These are phyloP conservation scores for Monoplex corrugatus DNA, from an alignment of 2,888 invertebrate genomes.

Conservation along the genomic window DNA sequence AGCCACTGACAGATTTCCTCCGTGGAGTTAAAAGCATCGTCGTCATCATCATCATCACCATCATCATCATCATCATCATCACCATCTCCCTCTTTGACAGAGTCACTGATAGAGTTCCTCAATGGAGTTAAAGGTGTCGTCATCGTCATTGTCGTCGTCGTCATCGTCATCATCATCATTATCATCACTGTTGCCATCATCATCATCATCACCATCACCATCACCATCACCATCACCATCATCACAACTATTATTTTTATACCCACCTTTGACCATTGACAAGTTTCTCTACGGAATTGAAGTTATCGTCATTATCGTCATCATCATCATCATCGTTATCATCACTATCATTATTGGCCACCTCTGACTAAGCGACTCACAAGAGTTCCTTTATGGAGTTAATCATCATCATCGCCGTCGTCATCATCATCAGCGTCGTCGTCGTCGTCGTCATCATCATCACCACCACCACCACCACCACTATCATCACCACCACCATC, in stretches of 20 bases:
- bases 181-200: not conserved
- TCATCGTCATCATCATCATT: not conserved
- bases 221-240: no score
- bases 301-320: not conserved
- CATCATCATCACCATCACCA: not conserved
- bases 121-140: not conserved
- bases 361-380: constrained; percentile 39
- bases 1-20: constrained; percentile 42
- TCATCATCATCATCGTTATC: no score
- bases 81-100: constrained; percentile 32
- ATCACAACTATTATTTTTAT: no score
- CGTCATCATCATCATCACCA: not conserved
- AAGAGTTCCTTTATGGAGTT: constrained; percentile 30
- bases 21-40: not conserved
- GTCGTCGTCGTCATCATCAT: not conserved
- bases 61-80: not conserved
- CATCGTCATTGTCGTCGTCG: no score
- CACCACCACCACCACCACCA: not conserved
- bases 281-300: constrained; percentile 24
- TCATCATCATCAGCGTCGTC: not conserved
- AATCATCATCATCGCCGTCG: not conserved
- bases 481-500: not conserved
- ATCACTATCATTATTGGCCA: no score
- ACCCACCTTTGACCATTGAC: constrained; percentile 40
- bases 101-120: constrained; percentile 40